Evolutionary conservation across 2,113 vertebrate species (phyloP).

Genomic region (Laterallus jamaicensis): DNA sequence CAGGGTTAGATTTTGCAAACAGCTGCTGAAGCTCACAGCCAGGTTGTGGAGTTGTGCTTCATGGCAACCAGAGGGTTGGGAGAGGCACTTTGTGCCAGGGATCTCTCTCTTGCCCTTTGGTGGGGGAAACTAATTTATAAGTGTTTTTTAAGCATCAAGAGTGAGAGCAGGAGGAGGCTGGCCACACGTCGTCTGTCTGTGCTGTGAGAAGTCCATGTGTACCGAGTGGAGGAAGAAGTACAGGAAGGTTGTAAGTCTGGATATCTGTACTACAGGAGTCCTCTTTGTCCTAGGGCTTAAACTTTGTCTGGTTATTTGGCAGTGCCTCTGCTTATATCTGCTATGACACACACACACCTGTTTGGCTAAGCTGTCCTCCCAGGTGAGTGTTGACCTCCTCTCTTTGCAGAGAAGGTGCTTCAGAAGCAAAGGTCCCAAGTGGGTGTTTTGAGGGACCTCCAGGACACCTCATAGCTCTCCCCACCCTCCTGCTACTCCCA

Average conservation of each 20-base stretch:
- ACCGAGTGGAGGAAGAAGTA: not conserved
- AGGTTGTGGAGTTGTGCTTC: not conserved
- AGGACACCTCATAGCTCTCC: not conserved
- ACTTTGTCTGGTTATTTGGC: not conserved
- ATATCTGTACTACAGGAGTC: not conserved
- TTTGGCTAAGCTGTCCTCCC: not conserved
- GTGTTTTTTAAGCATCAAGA: not conserved
- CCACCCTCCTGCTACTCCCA: not conserved
- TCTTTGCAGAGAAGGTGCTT: not conserved
- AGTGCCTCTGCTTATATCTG: not conserved
- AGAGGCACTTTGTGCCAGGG: not conserved
- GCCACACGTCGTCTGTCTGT: not conserved
- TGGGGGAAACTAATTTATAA: not conserved
- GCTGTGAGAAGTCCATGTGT: not conserved
- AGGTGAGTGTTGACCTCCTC: not conserved
- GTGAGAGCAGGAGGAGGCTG: not conserved
- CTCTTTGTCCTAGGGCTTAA: not conserved
- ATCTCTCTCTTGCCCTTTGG: not conserved
- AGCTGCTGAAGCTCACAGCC: not conserved
- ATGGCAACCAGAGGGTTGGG: fast-evolving
- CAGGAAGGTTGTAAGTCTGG: not conserved
- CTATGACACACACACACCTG: not conserved
- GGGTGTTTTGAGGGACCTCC: not conserved
- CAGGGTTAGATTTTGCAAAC: not conserved
- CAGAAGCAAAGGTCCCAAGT: not conserved